Evolutionary conservation across 2,888 invertebrate genomes (phyloP).

Genomic region (Ditylenchus weischeri): DNA sequence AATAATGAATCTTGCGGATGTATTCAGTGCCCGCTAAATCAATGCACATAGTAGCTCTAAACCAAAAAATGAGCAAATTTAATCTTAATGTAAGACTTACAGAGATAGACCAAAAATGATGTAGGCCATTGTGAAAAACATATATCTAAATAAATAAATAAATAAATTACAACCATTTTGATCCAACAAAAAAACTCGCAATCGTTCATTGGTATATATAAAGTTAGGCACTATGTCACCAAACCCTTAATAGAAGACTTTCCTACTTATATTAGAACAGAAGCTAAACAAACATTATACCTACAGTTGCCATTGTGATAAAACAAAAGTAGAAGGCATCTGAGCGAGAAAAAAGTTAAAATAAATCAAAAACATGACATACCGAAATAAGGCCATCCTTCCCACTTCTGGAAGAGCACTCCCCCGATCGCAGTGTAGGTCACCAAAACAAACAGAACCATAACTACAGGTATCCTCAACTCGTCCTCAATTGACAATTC

Average conservation of each 20-base stretch:
- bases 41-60: constrained; percentile 58
- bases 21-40: constrained; percentile 58
- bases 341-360: constrained; percentile 51
- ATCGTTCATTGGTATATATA: constrained; percentile 36
- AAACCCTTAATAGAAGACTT: constrained; percentile 40
- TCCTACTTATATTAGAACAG: neutral
- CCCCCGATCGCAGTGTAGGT: constrained; percentile 57
- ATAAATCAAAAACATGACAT: no score
- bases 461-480: constrained; percentile 43
- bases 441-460: constrained; percentile 56
- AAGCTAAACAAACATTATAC: constrained; percentile 23
- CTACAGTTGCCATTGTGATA: constrained; percentile 59
- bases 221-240: constrained; percentile 55
- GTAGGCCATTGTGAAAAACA: constrained; percentile 58
- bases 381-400: constrained; percentile 51
- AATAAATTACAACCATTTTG: neutral
- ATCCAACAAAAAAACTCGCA: constrained; percentile 50
- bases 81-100: constrained; percentile 31
- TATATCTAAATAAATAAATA: constrained; percentile 33
- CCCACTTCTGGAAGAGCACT: constrained; percentile 55
- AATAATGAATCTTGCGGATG: constrained; percentile 47
- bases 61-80: constrained; percentile 16
- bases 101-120: constrained; percentile 58
- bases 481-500: constrained; percentile 28
- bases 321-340: constrained; percentile 59